Conservation (phyloP, 2,797 vertebrate species). For the Acrossocheilus wenchowensis region DNA sequence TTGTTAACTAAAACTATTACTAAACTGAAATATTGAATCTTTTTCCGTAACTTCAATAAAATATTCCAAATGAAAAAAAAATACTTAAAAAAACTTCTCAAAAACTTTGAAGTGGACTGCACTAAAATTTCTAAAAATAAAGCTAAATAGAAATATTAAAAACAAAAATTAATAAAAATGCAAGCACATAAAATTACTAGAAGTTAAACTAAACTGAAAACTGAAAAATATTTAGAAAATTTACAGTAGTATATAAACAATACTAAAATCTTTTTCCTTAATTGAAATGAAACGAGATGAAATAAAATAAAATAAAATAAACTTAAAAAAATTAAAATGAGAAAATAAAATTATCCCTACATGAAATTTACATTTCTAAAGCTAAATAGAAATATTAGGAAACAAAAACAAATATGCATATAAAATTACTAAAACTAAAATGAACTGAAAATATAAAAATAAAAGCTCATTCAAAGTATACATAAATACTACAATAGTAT, state of each 20-base stretch:
- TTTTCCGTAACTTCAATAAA: background rate
- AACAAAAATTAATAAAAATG: background rate
- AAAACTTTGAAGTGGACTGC: background rate
- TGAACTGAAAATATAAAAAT: background rate
- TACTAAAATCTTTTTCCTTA: background rate
- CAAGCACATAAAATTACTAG: background rate
- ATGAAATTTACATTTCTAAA: background rate
- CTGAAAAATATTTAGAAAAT: background rate
- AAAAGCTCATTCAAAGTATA: background rate
- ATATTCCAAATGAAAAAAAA: background rate
- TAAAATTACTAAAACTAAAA: background rate
- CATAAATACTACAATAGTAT: background rate
- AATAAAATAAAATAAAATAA: background rate
- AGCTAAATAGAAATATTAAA: background rate
- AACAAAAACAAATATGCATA: background rate
- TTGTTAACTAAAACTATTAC: background rate
- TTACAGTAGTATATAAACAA: background rate
- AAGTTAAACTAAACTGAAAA: background rate
- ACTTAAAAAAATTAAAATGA: background rate
- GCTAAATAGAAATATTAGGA: background rate
- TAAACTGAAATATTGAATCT: background rate
- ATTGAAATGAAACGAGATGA: background rate
- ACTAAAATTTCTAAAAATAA: background rate
- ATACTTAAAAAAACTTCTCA: background rate
- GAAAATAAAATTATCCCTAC: background rate